These are phyloP conservation scores for Drosophila elegans DNA, from an alignment of 1,140 invertebrate genomes.

Conservation along the genomic window DNA sequence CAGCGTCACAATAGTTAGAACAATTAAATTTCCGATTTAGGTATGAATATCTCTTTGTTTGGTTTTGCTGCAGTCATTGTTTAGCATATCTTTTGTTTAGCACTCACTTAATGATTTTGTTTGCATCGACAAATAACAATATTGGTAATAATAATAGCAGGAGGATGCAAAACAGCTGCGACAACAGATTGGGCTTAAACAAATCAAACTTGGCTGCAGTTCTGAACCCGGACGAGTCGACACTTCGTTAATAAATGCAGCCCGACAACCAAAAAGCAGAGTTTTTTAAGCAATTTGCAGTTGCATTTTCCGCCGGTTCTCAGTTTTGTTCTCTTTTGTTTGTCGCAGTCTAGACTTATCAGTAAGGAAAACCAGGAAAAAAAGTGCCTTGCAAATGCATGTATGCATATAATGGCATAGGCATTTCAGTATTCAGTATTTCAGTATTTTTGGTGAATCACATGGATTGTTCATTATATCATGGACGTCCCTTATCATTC, in stretches of 20 bases:
- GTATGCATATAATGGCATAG: not conserved
- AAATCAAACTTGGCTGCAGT: constrained; percentile 8
- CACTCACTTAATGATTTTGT: constrained; percentile 38
- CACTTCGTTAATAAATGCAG: constrained; percentile 24
- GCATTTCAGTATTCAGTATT: constrained; percentile 2
- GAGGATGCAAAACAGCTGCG: constrained; percentile 20
- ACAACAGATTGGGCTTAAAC: constrained; percentile 2
- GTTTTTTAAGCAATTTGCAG: constrained; percentile 25
- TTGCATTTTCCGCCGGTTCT: not conserved
- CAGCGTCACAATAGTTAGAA: constrained; percentile 12
- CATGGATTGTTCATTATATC: not conserved
- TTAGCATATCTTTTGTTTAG: constrained; percentile 27
- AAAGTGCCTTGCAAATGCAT: not conserved
- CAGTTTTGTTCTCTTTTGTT: constrained; percentile 5
- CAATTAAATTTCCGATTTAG: constrained; percentile 12
- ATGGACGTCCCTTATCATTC: not conserved
- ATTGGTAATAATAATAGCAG: constrained; percentile 2
- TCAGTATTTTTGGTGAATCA: constrained; percentile 33
- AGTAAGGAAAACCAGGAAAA: constrained; percentile 1
- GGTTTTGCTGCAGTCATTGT: constrained; percentile 5
- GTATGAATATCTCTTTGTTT: constrained; percentile 18
- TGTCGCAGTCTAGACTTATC: not conserved
- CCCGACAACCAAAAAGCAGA: not conserved
- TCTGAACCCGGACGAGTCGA: constrained; percentile 9
- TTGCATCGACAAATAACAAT: constrained; percentile 7